Evolutionary conservation across 2,113 vertebrate species (phyloP), one percentile per base, ranked within the genome.

Genomic region (Castor canadensis): DNA sequence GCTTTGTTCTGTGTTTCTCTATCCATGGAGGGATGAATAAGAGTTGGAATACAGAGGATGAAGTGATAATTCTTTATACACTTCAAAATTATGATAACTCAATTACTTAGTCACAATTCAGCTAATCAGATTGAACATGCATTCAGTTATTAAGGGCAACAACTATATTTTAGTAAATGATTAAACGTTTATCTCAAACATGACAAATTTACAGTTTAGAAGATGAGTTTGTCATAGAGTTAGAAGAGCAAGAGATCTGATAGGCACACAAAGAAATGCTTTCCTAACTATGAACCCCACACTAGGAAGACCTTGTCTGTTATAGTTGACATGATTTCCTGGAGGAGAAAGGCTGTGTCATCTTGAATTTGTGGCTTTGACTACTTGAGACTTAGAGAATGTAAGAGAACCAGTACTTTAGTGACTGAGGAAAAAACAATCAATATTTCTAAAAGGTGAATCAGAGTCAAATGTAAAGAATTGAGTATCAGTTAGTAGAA

Each of bases 141-240:
- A 56, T 28, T 62, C 43, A 87, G 30, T 77, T 82, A 75, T 43
- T 32, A 91, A 91, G 35, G 89, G 10, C 40, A 93, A 35, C 12
- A 85, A 81, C 64, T 60, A 52, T 32, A 94, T 47, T 84, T 97
- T 66, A 75, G 52, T 90, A 87, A 75, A 77, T 69, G 40, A 71
- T 20, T 67, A 9, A 69, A 45, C 1, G 80, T 93, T 87, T 26
- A 66, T 56, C 19, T 75, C 71, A 16, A 69, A 83, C 10, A 56
- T 69, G 35, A 79, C 60, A 94, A 64, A 22, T 1, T 16, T 80
- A 11, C 62, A 80, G 73, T 89, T 88, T 91, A 81, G 64, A 95
- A 87, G n/a, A 69, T 54, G 64, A 83, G n/a, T 93, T 40, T 67
- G 2, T 73, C 47, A 71, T 62, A 72, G 45, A 66, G 9, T 3